A percentile compares a stretch with the other conserved stretches of the same genome.
phyloP scores from a whole-genome alignment of 2,888 invertebrate species.

The Protodeltote pygarga region DNA sequence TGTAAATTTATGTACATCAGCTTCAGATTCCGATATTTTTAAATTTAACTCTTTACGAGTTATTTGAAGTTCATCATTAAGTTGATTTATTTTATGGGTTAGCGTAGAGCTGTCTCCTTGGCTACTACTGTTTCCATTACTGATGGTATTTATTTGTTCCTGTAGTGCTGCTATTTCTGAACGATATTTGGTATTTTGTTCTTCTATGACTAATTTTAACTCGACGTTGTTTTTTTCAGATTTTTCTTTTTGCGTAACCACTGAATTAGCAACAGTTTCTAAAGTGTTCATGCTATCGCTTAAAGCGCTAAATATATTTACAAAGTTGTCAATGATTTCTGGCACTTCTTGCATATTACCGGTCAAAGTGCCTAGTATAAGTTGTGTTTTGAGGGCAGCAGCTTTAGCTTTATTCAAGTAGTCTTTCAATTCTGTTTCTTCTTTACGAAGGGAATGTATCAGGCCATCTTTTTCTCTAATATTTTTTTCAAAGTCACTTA shows the following conservation, averaged over 20 bases:
- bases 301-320: conserved; percentile 54
- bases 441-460: conserved; percentile 53
- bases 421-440: conserved; percentile 50
- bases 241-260: conserved; percentile 55
- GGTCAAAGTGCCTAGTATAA: conserved; percentile 56
- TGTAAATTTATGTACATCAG: conserved; percentile 19
- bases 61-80: conserved; percentile 27
- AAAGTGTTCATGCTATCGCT: conserved; percentile 56
- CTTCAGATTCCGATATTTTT: conserved; percentile 11
- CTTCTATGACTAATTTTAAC: conserved; percentile 43
- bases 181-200: conserved; percentile 36
- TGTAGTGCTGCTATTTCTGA: conserved; percentile 39
- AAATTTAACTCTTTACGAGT: conserved; percentile 34
- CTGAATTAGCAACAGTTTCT: conserved; percentile 52
- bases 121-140: conserved; percentile 16
- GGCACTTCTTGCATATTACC: conserved; percentile 60
- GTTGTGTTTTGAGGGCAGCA: conserved; percentile 53
- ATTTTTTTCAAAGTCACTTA: conserved; percentile 52
- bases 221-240: conserved; percentile 29
- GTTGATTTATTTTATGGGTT: conserved; percentile 22
- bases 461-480: conserved; percentile 53
- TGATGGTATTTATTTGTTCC: conserved; percentile 37
- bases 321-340: conserved; percentile 57
- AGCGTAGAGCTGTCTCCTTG: conserved; percentile 25
- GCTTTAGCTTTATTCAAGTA: conserved; percentile 57